Conservation (phyloP, 2,888 invertebrate genomes). For the Torymus tubicola region DNA sequence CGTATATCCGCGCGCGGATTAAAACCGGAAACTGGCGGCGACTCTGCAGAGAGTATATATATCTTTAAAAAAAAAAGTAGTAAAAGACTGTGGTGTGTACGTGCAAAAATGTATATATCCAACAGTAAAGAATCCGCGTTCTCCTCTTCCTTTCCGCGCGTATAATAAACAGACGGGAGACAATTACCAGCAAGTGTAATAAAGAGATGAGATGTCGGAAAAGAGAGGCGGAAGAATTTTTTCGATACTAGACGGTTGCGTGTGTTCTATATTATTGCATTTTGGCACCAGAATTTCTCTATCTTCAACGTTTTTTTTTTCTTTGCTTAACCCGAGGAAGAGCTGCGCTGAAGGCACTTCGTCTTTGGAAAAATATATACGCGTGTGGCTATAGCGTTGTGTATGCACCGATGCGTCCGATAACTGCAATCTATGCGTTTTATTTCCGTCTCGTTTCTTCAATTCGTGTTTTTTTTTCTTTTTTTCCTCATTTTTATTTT, state of each 20-base stretch:
- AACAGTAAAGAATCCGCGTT: slow-evolving; percentile 31
- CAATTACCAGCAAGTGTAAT: slow-evolving; percentile 33
- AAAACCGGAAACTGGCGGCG: slow-evolving; percentile 48
- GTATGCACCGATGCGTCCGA: slow-evolving; percentile 21
- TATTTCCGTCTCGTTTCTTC: slow-evolving; percentile 2
- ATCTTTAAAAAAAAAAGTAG: slow-evolving; percentile 45
- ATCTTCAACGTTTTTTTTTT: not conserved
- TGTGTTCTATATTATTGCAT: not conserved
- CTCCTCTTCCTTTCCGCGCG: slow-evolving; percentile 25
- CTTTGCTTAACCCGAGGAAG: slow-evolving; percentile 15
- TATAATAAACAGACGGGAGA: slow-evolving; percentile 38
- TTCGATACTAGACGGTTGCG: too few species aligned
- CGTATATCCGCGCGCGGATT: slow-evolving; percentile 37
- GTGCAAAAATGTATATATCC: not conserved
- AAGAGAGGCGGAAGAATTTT: not conserved
- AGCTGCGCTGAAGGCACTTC: slow-evolving; percentile 58
- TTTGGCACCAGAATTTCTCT: slow-evolving; percentile 47
- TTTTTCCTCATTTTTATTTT: too few species aligned
- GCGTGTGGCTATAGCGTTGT: not conserved
- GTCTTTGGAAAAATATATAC: slow-evolving; percentile 36
- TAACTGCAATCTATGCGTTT: slow-evolving; percentile 11
- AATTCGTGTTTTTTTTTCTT: not conserved
- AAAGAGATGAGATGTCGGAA: slow-evolving; percentile 16
- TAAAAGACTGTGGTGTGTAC: slow-evolving; percentile 37
- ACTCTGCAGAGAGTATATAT: slow-evolving; percentile 22